Conservation (phyloP, 2,888 invertebrate genomes). For the Notocelia uddmanniana region DNA sequence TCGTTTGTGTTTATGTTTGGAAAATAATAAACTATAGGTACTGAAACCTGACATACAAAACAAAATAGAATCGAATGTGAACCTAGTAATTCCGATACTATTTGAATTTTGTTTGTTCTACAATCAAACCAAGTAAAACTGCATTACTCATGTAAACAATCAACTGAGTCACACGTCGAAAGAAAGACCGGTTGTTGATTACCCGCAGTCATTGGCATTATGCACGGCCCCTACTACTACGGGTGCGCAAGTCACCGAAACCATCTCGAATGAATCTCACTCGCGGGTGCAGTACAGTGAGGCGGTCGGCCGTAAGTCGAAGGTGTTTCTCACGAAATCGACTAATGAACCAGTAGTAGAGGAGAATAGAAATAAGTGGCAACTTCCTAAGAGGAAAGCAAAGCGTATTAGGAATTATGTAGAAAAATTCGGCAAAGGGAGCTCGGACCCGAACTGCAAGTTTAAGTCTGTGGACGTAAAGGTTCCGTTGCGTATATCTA, state of each 20-base stretch:
- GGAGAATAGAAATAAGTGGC: not conserved
- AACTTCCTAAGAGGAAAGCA: not conserved
- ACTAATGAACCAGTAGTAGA: not conserved
- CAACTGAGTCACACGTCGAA: not conserved
- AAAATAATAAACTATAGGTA: too few relatives aligned
- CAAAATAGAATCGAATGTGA: too few relatives aligned
- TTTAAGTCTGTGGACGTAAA: constrained; percentile 8
- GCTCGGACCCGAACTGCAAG: not conserved
- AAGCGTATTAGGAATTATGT: not conserved
- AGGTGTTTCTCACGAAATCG: not conserved
- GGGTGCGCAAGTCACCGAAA: not conserved
- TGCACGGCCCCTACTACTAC: not conserved
- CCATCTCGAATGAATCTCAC: not conserved
- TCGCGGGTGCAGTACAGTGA: not conserved
- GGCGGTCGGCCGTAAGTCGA: not conserved
- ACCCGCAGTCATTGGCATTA: not conserved
- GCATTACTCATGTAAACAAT: not conserved
- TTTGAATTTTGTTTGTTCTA: too few relatives aligned
- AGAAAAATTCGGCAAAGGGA: not conserved
- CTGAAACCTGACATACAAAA: too few relatives aligned
- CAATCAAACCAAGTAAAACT: too few relatives aligned
- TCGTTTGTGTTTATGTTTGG: too few relatives aligned
- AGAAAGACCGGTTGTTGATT: not conserved
- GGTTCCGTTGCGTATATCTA: not conserved
- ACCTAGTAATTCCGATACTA: too few relatives aligned